These are phyloP conservation scores for Stratiomys singularior DNA, from an alignment of 2,888 invertebrate species.

Conservation along the genomic window DNA sequence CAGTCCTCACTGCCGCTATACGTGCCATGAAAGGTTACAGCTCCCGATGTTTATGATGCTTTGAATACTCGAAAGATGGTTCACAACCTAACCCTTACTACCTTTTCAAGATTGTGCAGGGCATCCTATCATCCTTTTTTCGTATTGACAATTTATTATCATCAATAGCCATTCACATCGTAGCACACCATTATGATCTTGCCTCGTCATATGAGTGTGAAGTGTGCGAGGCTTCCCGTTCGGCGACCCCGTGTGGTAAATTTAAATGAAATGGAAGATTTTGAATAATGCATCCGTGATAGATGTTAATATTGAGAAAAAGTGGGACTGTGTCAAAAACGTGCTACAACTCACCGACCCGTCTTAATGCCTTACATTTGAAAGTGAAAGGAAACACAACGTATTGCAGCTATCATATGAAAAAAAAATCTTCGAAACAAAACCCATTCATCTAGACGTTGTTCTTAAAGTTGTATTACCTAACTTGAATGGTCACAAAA, in stretches of 20 bases:
- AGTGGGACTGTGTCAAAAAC: slow-evolving; percentile 23
- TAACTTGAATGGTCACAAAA: slow-evolving; percentile 24
- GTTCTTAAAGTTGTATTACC: neutral
- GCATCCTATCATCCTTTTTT: neutral
- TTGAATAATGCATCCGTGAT: neutral
- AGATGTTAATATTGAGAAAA: neutral
- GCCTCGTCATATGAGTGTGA: slow-evolving; percentile 29
- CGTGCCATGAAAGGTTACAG: slow-evolving; percentile 5
- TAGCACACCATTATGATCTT: neutral
- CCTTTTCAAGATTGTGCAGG: neutral
- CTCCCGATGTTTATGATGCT: neutral
- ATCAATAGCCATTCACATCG: neutral
- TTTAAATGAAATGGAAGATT: slow-evolving; percentile 11
- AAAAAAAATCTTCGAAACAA: slow-evolving; percentile 26
- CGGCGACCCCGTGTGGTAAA: slow-evolving; percentile 12
- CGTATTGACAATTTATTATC: slow-evolving; percentile 35
- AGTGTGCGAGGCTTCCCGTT: slow-evolving; percentile 35
- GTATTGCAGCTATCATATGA: neutral
- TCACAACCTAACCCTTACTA: slow-evolving; percentile 25
- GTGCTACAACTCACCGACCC: slow-evolving; percentile 8
- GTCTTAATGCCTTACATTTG: neutral
- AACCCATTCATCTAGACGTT: neutral
- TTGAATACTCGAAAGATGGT: neutral
- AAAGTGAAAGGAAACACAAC: slow-evolving; percentile 18
- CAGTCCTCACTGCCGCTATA: slow-evolving; percentile 2